These are phyloP conservation scores for Xestia sexstrigata DNA, from an alignment of 2,888 invertebrate genomes.

Conservation along the genomic window DNA sequence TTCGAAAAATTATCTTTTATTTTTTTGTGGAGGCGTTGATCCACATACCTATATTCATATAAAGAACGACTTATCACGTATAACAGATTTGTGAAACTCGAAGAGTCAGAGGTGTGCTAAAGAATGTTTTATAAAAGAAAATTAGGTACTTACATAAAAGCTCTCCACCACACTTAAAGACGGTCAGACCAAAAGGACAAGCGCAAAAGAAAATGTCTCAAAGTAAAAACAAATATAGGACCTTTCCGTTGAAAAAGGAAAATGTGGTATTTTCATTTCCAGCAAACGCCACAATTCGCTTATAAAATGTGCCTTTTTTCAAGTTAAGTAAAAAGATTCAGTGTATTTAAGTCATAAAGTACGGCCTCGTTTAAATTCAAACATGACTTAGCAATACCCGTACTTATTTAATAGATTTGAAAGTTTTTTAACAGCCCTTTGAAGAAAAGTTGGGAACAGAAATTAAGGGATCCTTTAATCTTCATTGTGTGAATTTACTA, in stretches of 20 bases:
- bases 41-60: background rate
- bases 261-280: conserved; percentile 59
- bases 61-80: background rate
- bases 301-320: conserved; percentile 46
- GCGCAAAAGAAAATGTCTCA: conserved; percentile 42
- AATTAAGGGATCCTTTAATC: conserved; percentile 14
- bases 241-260: conserved; percentile 47
- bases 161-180: conserved; percentile 40
- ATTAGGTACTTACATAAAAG: conserved; percentile 38
- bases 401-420: conserved; percentile 1
- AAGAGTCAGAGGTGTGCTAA: conserved; percentile 7
- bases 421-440: conserved; percentile 13
- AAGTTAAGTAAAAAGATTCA: conserved; percentile 36
- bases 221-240: conserved; percentile 54
- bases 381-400: conserved; percentile 26
- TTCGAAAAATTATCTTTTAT: conserved; percentile 50
- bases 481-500: conserved; percentile 10
- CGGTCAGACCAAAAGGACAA: conserved; percentile 45
- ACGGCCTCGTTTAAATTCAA: conserved; percentile 24
- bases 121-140: conserved; percentile 51
- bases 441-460: conserved; percentile 1
- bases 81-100: background rate
- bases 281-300: conserved; percentile 39
- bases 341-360: conserved; percentile 36
- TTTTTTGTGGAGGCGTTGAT: conserved; percentile 35